phyloP scores from a whole-genome alignment of 2,888 invertebrate genomes.

The Sthenelais limicola region DNA sequence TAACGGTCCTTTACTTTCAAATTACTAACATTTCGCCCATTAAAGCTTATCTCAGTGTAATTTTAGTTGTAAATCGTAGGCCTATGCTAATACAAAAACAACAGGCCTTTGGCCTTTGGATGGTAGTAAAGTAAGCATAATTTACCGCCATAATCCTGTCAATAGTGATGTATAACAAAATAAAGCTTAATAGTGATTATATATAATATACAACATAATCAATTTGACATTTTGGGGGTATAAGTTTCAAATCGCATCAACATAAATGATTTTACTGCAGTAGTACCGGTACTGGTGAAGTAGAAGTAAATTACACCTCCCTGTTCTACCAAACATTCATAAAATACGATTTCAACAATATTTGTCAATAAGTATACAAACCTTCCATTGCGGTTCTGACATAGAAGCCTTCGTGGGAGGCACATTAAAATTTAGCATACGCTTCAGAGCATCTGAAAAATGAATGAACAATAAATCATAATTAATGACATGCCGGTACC shows the following conservation, averaged over 20 bases:
- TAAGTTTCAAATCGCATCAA: no score
- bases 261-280: no score
- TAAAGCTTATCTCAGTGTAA: no score
- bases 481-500: not conserved
- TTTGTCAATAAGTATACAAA: slow-evolving; percentile 39
- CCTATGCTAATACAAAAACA: no score
- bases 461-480: not conserved
- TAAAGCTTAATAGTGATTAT: not conserved
- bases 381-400: slow-evolving; percentile 91
- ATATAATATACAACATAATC: slow-evolving; percentile 8
- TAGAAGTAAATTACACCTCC: no score
- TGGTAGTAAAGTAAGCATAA: no score
- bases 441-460: slow-evolving; percentile 85
- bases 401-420: slow-evolving; percentile 83
- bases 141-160: slow-evolving; percentile 1
- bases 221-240: no score
- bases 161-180: not conserved
- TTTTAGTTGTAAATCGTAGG: no score
- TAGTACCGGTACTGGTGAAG: no score
- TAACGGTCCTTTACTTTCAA: no score
- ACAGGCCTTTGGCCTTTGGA: no score
- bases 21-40: no score
- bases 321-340: not conserved
- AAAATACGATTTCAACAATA: not conserved
- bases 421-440: slow-evolving; percentile 95